Conservation (phyloP, 2,888 invertebrate genomes). For the Gerris lacustris region DNA sequence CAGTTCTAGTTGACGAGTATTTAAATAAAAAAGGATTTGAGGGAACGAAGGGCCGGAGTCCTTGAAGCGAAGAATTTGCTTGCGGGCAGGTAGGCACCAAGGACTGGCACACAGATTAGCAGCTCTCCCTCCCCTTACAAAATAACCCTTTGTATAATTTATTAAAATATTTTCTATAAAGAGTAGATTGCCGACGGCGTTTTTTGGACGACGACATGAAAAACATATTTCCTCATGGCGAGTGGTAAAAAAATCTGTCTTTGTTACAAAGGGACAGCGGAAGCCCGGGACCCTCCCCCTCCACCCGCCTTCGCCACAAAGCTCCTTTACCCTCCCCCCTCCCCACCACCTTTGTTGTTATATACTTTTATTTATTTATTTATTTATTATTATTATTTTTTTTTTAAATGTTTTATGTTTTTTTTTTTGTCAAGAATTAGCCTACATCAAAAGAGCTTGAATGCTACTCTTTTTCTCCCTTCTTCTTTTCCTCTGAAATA, state of each 20-base stretch:
- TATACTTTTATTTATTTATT: not conserved
- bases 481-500: no score
- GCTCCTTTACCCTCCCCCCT: not conserved
- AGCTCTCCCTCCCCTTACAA: not conserved
- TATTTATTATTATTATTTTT: not conserved
- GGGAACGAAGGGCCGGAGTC: no score
- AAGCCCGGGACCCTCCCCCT: not conserved
- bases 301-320: not conserved
- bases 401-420: not conserved
- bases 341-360: no score
- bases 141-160: conserved; percentile 17
- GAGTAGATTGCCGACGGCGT: conserved; percentile 7
- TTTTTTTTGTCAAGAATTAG: not conserved
- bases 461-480: no score
- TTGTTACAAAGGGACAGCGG: not conserved
- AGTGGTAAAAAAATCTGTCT: conserved; percentile 1
- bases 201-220: conserved; percentile 14
- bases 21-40: no score
- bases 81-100: not conserved
- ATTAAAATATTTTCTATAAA: conserved; percentile 20
- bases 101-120: not conserved
- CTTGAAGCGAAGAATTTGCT: not conserved
- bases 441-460: not conserved
- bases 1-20: no score
- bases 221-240: conserved; percentile 16